phyloP scores from a whole-genome alignment of 1,140 invertebrate genomes.

The Tetramorium alpestre region DNA sequence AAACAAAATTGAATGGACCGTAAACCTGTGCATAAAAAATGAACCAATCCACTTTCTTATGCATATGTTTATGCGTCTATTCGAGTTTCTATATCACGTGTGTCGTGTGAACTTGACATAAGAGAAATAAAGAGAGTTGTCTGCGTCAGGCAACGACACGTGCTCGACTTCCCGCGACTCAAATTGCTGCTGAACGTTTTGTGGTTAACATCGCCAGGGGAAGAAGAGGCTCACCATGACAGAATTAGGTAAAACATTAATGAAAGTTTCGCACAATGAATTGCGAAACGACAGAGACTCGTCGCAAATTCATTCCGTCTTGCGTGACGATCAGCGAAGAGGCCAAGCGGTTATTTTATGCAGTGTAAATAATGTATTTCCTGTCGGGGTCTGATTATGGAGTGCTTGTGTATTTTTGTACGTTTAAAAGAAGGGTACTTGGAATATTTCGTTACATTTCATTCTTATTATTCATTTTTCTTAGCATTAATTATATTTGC shows the following conservation, averaged over 20 bases:
- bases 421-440: neutral
- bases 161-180: neutral
- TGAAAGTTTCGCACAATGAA: neutral
- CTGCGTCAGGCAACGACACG: slow-evolving; percentile 11
- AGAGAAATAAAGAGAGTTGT: neutral
- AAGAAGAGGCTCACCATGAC: slow-evolving; percentile 2
- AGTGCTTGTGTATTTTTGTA: neutral
- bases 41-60: too few relatives aligned
- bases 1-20: too few relatives aligned
- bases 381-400: neutral
- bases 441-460: too few relatives aligned
- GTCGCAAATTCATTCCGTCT: neutral
- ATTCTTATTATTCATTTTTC: too few relatives aligned
- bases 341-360: neutral
- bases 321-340: neutral
- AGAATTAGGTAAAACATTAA: slow-evolving; percentile 49
- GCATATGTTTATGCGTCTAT: too few relatives aligned
- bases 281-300: neutral
- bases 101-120: neutral
- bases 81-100: too few relatives aligned
- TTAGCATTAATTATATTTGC: neutral
- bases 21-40: too few relatives aligned
- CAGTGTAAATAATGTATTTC: neutral
- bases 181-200: neutral
- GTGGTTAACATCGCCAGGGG: neutral